Percentiles rank a stretch among this genome's conserved stretches.
These are phyloP conservation scores for Tenebrio molitor DNA, from an alignment of 1,140 invertebrate species.

Conservation along the genomic window DNA sequence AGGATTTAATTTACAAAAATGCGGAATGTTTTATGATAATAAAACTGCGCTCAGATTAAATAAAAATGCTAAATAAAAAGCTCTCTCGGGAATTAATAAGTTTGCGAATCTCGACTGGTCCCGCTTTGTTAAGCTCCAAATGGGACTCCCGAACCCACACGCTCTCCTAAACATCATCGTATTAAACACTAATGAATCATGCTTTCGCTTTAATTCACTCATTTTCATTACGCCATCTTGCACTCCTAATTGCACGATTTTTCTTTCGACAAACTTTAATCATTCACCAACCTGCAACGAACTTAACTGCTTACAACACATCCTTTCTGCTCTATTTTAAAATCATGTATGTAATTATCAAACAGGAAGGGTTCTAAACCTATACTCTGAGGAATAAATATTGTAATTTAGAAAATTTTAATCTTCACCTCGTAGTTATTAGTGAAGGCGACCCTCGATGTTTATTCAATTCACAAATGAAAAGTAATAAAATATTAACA, in stretches of 20 bases:
- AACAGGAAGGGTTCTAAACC: no score
- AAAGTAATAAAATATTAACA: no score
- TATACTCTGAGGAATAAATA: no score
- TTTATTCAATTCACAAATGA: no score
- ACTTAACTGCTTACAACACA: no score
- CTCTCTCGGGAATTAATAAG: slow-evolving; percentile 62
- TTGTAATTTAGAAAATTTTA: no score
- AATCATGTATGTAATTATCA: no score
- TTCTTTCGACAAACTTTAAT: slow-evolving; percentile 3
- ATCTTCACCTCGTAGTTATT: no score
- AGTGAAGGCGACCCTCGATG: no score
- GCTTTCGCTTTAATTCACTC: slow-evolving; percentile 32
- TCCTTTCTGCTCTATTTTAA: no score
- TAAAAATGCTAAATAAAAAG: slow-evolving; percentile 65
- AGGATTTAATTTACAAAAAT: slow-evolving; percentile 65
- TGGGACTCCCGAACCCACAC: slow-evolving; percentile 27
- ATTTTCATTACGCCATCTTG: slow-evolving; percentile 25
- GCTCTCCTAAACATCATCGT: slow-evolving; percentile 44
- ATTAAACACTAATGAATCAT: slow-evolving; percentile 50
- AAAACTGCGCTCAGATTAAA: slow-evolving; percentile 64
- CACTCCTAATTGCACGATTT: slow-evolving; percentile 1
- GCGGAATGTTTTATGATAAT: slow-evolving; percentile 65
- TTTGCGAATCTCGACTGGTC: slow-evolving; percentile 51
- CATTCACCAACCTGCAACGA: background rate
- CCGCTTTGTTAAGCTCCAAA: slow-evolving; percentile 47